phyloP scores from a whole-genome alignment of 2,888 invertebrate species.

The Eupithecia inturbata region DNA sequence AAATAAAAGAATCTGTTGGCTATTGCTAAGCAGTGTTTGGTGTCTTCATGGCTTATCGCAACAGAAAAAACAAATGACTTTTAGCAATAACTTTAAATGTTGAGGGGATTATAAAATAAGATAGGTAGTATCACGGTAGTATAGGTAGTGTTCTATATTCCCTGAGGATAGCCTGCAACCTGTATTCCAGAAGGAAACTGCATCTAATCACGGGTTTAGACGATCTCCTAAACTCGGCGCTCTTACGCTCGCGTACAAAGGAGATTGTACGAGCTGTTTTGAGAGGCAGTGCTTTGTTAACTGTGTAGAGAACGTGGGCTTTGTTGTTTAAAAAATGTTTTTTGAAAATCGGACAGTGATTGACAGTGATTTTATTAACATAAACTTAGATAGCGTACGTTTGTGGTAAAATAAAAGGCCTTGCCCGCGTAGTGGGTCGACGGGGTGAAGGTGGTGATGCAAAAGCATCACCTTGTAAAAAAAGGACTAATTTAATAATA shows the following conservation, averaged over 20 bases:
- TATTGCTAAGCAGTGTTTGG: too few species aligned
- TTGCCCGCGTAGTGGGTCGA: too few species aligned
- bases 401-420: too few species aligned
- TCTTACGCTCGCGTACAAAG: slow-evolving; percentile 1
- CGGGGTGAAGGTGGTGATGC: too few species aligned
- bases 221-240: not conserved
- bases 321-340: too few species aligned
- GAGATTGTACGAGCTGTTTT: not conserved
- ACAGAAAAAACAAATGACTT: not conserved
- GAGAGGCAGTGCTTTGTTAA: slow-evolving; percentile 2
- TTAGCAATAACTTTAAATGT: not conserved
- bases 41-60: not conserved
- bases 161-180: not conserved
- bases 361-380: too few species aligned
- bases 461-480: too few species aligned
- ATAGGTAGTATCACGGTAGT: not conserved
- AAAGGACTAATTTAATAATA: too few species aligned
- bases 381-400: too few species aligned
- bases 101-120: not conserved
- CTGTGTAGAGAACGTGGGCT: not conserved
- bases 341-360: too few species aligned
- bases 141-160: not conserved
- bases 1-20: too few species aligned
- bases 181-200: slow-evolving; percentile 1
- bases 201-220: not conserved